phyloP scores from a whole-genome alignment of 2,888 invertebrate genomes.

The Trypoxylon attenuatum region DNA sequence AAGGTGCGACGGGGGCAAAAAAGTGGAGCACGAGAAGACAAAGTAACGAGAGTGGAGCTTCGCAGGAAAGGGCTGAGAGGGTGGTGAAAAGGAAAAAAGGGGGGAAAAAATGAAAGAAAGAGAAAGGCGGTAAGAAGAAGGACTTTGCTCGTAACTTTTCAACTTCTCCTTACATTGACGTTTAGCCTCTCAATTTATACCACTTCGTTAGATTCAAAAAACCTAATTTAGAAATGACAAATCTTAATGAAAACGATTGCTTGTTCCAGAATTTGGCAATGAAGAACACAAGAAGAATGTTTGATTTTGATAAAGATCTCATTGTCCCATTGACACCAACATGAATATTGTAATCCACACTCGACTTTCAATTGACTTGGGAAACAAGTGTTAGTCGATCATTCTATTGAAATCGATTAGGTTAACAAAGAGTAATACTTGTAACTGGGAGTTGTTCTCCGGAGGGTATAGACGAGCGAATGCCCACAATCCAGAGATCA shows the following conservation, averaged over 20 bases:
- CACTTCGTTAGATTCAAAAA: no score
- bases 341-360: no score
- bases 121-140: no score
- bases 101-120: not conserved
- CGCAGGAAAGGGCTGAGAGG: constrained; percentile 7
- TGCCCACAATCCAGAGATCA: not conserved
- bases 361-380: not conserved
- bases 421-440: not conserved
- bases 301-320: no score
- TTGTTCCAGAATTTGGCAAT: no score
- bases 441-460: not conserved
- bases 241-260: no score
- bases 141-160: constrained; percentile 37
- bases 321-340: no score
- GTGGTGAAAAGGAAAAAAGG: not conserved
- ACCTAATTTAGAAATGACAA: no score
- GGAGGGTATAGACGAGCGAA: no score
- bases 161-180: constrained; percentile 33
- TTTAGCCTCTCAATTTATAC: no score
- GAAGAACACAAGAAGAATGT: no score
- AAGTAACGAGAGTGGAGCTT: constrained; percentile 13
- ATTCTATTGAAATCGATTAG: not conserved
- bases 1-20: not conserved
- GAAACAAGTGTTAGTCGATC: not conserved
- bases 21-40: not conserved